Percentiles rank a stretch among this genome's conserved stretches.
Evolutionary conservation across 2,113 vertebrate genomes (phyloP).

Genomic region (Hemiscyllium ocellatum): DNA sequence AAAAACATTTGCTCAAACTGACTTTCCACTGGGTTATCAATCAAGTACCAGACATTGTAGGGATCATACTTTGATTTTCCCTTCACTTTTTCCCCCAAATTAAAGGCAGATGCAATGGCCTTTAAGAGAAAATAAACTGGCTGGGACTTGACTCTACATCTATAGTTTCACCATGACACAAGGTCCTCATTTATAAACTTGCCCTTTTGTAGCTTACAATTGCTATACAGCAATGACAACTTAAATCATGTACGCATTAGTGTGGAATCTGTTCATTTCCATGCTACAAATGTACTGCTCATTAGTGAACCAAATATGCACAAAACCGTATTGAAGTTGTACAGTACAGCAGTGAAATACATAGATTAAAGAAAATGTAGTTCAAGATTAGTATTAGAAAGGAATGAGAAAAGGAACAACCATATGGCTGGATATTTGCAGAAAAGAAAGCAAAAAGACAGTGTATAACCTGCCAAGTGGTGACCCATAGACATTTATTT

Average conservation of each 20-base stretch:
- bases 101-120: not conserved
- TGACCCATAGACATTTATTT: not conserved
- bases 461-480: not conserved
- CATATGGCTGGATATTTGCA: not conserved
- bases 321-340: not conserved
- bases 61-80: not conserved
- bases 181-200: not conserved
- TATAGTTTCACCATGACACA: not conserved
- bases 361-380: not conserved
- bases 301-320: not conserved
- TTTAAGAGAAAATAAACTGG: not conserved
- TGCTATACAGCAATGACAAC: not conserved
- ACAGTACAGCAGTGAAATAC: not conserved
- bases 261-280: not conserved
- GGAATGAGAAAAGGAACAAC: not conserved
- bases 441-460: not conserved
- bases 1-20: not conserved
- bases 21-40: not conserved
- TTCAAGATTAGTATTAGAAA: not conserved
- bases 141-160: not conserved
- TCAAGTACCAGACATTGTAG: not conserved
- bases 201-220: not conserved
- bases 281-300: not conserved
- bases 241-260: not conserved
- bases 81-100: not conserved